These are phyloP conservation scores for Caenorhabditis panamensis DNA, from an alignment of 2,888 invertebrate species.

Conservation along the genomic window DNA sequence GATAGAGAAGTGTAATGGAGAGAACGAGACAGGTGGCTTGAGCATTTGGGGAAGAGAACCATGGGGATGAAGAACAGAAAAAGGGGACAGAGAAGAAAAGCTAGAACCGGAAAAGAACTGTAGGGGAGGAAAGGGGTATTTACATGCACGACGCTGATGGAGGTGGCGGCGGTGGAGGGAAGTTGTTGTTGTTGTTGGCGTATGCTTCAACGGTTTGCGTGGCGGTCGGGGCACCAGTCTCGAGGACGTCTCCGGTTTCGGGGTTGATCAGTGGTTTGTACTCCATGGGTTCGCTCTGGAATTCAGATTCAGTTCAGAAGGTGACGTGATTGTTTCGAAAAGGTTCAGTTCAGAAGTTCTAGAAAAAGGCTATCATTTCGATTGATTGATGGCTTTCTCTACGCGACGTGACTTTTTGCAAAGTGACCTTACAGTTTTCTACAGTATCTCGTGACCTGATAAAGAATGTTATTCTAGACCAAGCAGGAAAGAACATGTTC, in stretches of 20 bases:
- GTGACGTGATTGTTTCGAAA: background rate
- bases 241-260: constrained; percentile 21
- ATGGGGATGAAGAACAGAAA: constrained; percentile 8
- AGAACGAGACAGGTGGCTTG: constrained; percentile 18
- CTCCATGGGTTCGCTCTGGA: constrained; percentile 54
- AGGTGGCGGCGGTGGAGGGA: constrained; percentile 42
- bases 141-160: constrained; percentile 36
- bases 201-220: constrained; percentile 24
- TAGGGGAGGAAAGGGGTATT: constrained; percentile 7
- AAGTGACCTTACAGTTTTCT: background rate
- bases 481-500: no score
- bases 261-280: constrained; percentile 43
- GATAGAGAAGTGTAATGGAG: background rate
- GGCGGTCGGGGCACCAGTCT: constrained; percentile 14
- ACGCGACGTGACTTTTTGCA: background rate
- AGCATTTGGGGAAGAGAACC: constrained; percentile 18
- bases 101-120: constrained; percentile 1
- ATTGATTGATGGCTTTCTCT: background rate
- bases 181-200: constrained; percentile 18
- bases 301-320: background rate
- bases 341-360: background rate
- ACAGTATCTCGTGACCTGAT: background rate
- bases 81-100: constrained; percentile 4
- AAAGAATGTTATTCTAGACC: no score
- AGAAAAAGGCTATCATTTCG: background rate